Conservation (phyloP, 2,113 vertebrate species). For the Oncorhynchus masou region DNA sequence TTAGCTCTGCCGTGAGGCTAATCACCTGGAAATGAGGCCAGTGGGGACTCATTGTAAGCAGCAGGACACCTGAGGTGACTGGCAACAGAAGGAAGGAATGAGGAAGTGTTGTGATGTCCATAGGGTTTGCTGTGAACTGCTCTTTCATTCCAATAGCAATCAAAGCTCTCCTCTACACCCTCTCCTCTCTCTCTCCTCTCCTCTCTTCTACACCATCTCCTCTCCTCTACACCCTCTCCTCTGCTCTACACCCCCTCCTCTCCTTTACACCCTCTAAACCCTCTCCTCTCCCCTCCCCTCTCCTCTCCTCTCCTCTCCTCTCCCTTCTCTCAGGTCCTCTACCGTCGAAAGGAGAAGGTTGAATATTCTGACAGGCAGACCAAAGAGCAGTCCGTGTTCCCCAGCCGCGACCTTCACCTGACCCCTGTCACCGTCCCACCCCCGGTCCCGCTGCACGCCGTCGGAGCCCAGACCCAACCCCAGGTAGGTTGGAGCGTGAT, state of each 20-base stretch:
- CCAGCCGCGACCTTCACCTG: conserved; percentile 77
- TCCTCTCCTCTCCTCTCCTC: background rate
- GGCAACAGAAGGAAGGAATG: no score
- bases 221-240: conserved; percentile 1
- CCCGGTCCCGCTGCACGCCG: conserved; percentile 16
- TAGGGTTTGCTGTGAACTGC: background rate
- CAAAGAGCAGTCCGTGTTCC: conserved; percentile 76
- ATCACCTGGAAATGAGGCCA: no score
- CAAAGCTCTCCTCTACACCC: conserved; percentile 8
- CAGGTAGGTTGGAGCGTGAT: background rate
- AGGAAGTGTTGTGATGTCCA: no score
- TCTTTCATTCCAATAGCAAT: background rate
- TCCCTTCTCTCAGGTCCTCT: conserved; percentile 80
- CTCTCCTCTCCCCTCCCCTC: conserved; percentile 24
- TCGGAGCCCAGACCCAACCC: conserved; percentile 34
- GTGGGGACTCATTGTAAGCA: no score
- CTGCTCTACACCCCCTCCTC: background rate
- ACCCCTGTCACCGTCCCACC: conserved; percentile 69
- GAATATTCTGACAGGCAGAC: conserved; percentile 83
- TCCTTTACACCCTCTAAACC: background rate
- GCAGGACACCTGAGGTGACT: no score
- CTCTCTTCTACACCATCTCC: no score
- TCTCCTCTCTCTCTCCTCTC: no score
- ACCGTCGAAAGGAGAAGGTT: conserved; percentile 88
- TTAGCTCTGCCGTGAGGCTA: no score